A percentile compares a stretch with the other conserved stretches of the same genome.
These are phyloP conservation scores for Hydractinia symbiolongicarpus DNA, from an alignment of 30 jellyfish, hydroid and myxozoan species.

Conservation along the genomic window DNA sequence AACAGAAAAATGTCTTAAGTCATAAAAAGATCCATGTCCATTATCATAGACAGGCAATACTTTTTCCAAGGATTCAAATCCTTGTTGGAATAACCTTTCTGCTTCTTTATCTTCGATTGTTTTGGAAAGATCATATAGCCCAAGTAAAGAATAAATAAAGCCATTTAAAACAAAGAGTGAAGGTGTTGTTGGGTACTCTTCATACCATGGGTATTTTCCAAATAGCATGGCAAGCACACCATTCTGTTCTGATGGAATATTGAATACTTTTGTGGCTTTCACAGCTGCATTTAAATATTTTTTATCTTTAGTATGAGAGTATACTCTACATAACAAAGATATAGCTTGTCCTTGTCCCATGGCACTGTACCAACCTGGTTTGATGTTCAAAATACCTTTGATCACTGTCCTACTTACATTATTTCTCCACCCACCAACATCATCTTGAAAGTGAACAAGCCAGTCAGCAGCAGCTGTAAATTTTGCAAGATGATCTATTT, in stretches of 20 bases:
- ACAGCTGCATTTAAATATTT: slow-evolving; percentile 58
- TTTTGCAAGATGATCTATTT: slow-evolving; percentile 34
- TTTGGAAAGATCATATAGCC: slow-evolving; percentile 65
- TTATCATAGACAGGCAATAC: slow-evolving; percentile 70
- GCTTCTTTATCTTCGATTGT: slow-evolving; percentile 26
- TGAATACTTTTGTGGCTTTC: slow-evolving; percentile 51
- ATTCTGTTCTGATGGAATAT: slow-evolving; percentile 32
- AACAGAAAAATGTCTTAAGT: slow-evolving; percentile 61
- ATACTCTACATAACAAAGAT: slow-evolving; percentile 69
- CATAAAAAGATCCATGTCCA: slow-evolving; percentile 87
- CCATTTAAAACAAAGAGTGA: slow-evolving; percentile 79
- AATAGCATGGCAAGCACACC: slow-evolving; percentile 60
- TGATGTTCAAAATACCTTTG: slow-evolving; percentile 16
- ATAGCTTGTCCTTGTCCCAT: slow-evolving; percentile 98
- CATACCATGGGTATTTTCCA: slow-evolving; percentile 64
- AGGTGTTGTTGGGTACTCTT: slow-evolving; percentile 80
- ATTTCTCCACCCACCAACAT: slow-evolving; percentile 81
- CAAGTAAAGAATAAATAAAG: slow-evolving; percentile 76
- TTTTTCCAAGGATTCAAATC: slow-evolving; percentile 43
- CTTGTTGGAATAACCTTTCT: slow-evolving; percentile 40
- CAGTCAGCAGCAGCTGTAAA: slow-evolving; percentile 80
- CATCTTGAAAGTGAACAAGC: slow-evolving; percentile 65
- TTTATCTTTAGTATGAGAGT: slow-evolving; percentile 39
- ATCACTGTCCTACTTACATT: slow-evolving; percentile 59
- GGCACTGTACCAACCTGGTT: slow-evolving; percentile 89